phyloP scores from a whole-genome alignment of 2,888 invertebrate genomes.

The Cephus spinipes region DNA sequence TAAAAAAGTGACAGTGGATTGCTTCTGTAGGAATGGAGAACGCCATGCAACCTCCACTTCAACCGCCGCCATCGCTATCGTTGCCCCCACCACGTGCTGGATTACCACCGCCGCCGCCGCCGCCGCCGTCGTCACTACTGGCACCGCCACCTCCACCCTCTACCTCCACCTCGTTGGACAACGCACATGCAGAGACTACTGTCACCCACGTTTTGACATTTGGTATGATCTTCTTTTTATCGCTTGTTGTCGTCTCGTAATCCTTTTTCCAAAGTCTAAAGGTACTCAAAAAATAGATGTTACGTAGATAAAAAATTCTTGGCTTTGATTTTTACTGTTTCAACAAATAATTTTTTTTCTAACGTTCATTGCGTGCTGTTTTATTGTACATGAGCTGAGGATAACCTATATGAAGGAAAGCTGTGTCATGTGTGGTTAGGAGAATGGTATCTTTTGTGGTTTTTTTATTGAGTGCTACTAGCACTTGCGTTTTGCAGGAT shows the following conservation, averaged over 20 bases:
- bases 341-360: background rate
- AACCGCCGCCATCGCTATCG: constrained; percentile 24
- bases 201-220: constrained; percentile 72
- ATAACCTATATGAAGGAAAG: background rate
- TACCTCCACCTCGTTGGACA: background rate
- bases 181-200: constrained; percentile 54
- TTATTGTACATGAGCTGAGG: background rate
- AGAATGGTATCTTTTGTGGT: background rate
- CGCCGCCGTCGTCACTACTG: constrained; percentile 27
- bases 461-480: background rate
- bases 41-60: constrained; percentile 45
- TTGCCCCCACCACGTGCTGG: constrained; percentile 28
- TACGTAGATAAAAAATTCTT: background rate
- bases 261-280: background rate
- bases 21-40: constrained; percentile 50
- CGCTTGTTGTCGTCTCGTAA: background rate
- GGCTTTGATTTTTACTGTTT: background rate
- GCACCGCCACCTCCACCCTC: constrained; percentile 24
- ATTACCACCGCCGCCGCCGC: constrained; percentile 29
- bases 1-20: constrained; percentile 7
- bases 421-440: background rate
- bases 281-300: background rate
- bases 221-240: constrained; percentile 58
- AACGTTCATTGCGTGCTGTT: background rate
- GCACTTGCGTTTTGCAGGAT: background rate